Base-by-base conservation (phyloP, 2,797 vertebrate genomes). In the Sebastes flavidus region DNA sequence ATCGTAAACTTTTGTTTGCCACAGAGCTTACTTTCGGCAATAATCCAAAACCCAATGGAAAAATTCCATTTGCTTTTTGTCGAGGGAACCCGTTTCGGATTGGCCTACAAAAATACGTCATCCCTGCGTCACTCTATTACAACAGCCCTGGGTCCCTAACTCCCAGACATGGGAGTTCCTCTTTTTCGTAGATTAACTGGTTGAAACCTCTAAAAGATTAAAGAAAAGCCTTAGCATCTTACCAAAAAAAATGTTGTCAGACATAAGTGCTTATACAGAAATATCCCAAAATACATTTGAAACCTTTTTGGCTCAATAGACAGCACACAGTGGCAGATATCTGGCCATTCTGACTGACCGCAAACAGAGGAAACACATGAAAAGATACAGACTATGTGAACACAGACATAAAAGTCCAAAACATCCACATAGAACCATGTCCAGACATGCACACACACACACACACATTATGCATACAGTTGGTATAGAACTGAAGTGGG, bases 401-500 rank as follows among this genome's bases (percentile, higher is more conserved):
- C 58, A 70, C 38, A 54, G 29, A 81, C 55, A 77, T 54, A 80
- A 27, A 32, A 74, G 62, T 85, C 55, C 24, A 42, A 42, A 1
- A 42, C 38, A 42, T 42, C 38, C 38, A 42, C 14, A 42, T 16
- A 7, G 6, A 42, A 42, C 38, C 38, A 42, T 16, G 38, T 42
- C 38, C 38, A 16, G 38, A 7, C 38, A 42, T 3, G 14, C 38
- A 42, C 5, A 38, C 87, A 61, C 73, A 81, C 73, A 62, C n/a
- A 49, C 42, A 66, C 74, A 80, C 30, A 38, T 46, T 46, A 16
- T 18, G 42, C 42, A 46, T 46, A 66, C 65, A 78, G 72, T 80
- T 81, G 79, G 72, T 65, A 32, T 27, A 24, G 5, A 30, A 87
- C 60, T 91, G 86, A 94, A 91, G 89, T 90, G 87, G 87, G 84